Conservation (phyloP, 2,113 vertebrate genomes). For the Silurus glanis region DNA sequence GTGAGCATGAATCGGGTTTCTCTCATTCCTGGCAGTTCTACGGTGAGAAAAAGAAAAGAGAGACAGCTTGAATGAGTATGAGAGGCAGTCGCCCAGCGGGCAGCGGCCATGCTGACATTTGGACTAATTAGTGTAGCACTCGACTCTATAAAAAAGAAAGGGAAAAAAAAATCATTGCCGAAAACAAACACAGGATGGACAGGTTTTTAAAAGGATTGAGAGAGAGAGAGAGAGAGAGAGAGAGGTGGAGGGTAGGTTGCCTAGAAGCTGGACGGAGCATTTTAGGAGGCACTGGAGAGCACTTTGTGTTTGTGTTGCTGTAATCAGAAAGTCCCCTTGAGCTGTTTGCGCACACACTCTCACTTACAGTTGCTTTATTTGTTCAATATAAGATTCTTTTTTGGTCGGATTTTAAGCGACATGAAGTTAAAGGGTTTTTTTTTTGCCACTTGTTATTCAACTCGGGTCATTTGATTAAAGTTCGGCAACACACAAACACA, state of each 20-base stretch:
- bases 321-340: constrained; percentile 20
- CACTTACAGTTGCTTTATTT: not conserved
- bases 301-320: constrained; percentile 1
- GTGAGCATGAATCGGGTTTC: not conserved
- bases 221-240: not conserved
- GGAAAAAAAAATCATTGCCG: constrained; percentile 23
- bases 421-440: not conserved
- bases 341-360: not conserved
- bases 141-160: constrained; percentile 26
- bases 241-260: not conserved
- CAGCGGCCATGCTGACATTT: constrained; percentile 37
- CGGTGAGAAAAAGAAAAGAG: constrained; percentile 17
- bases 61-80: not conserved
- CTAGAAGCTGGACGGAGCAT: not conserved
- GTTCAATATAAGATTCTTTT: constrained; percentile 13
- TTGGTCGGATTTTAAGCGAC: not conserved
- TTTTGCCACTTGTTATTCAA: constrained; percentile 14
- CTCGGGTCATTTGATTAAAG: not conserved
- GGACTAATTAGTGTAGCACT: constrained; percentile 41
- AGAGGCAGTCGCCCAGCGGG: constrained; percentile 22
- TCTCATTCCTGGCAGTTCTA: constrained; percentile 24
- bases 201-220: not conserved
- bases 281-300: not conserved
- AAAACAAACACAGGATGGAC: constrained; percentile 11
- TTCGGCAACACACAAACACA: not conserved